A percentile compares a stretch with the other conserved stretches of the same genome.
Conservation (phyloP, 2,113 vertebrate genomes). For the Leucoraja erinaceus region DNA sequence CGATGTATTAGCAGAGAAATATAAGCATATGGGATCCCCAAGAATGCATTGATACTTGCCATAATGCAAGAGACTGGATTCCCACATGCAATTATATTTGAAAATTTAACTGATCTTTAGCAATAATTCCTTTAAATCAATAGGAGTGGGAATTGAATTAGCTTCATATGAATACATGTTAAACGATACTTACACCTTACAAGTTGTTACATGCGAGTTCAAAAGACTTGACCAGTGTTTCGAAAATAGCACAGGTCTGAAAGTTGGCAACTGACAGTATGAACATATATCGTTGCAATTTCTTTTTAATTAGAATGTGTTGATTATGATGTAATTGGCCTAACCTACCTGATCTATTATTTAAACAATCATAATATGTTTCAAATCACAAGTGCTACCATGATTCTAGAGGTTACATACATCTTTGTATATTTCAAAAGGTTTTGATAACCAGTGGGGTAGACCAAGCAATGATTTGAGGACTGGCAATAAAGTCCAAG, state of each 20-base stretch:
- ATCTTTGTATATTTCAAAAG: background rate
- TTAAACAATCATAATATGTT: background rate
- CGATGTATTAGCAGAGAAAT: too few species aligned
- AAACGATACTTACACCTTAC: background rate
- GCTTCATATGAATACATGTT: background rate
- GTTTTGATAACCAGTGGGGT: background rate
- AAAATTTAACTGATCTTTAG: background rate
- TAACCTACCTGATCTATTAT: background rate
- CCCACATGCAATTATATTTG: background rate
- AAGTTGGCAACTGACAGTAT: background rate
- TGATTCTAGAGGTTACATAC: background rate
- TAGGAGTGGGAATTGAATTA: background rate
- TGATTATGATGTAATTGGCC: background rate
- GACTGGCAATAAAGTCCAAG: background rate
- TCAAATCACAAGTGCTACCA: background rate
- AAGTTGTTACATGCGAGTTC: background rate
- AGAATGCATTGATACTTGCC: background rate
- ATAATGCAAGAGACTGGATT: background rate
- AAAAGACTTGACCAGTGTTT: background rate
- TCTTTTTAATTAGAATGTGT: background rate
- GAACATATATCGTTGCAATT: background rate
- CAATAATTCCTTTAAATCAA: background rate
- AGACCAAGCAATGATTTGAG: background rate
- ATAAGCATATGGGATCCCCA: background rate
- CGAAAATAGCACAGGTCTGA: background rate